Evolutionary conservation across 2,797 vertebrate species (phyloP), one percentile per base, ranked within the genome.

Genomic region (Apogon hyalosoma): DNA sequence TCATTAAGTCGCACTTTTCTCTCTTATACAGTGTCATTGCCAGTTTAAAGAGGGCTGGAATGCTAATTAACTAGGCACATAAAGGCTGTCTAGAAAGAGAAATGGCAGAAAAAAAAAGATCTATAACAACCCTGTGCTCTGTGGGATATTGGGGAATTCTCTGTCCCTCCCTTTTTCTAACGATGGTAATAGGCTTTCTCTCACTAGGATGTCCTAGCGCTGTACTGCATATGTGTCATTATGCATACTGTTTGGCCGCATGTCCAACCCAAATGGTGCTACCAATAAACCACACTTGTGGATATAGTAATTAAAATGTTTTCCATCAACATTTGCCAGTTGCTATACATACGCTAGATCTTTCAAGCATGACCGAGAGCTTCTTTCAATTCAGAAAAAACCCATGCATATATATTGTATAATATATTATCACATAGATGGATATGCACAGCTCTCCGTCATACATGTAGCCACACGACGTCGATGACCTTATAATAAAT

Each of bases 51-150:
- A 69, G 60, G 50, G 54, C 50, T 67, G 53, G 75, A 77, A 80
- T 87, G 71, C 79, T 73, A 90, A 93, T 92, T 87, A 87, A 61
- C 45, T 18, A 54, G 68, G 47, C 48, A 74, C 66, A 82, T 82
- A 84, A 88, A 87, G 66, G 56, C 79, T 70, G 82, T 67, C 53
- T 51, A n/a, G 73, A 69, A 77, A 71, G 54, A 80, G 56, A 73
- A 74, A 67, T 14, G 39, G 54, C 40, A 54, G 63, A 46, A 55
- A 52, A 63, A 56, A 58, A 70, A 70, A 79, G 59, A 85, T 79
- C 63, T 75, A 82, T 77, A 87, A 82, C 69, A 83, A 82, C 69
- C 56, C 31, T 15, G 55, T 43, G 59, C 81, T 82, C 71, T 67
- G 82, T 87, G 81, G 87, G 86, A 85, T 77, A 72, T 60, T 72